Conservation (phyloP, 2,113 vertebrate genomes). For the Australoheros scitulus region DNA sequence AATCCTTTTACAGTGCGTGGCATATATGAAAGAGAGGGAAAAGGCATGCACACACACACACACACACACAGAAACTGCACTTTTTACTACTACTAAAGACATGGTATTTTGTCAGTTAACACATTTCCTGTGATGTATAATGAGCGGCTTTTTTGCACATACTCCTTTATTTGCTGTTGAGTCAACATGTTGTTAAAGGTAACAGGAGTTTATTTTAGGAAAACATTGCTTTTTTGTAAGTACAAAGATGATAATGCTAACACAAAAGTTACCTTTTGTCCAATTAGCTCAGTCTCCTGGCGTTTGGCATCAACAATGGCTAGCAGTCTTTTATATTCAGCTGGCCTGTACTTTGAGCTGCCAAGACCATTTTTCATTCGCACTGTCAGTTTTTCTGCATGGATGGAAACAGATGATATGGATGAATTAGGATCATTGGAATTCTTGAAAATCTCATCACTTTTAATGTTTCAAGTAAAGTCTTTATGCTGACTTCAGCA, state of each 20-base stretch:
- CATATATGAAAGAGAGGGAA: constrained; percentile 9
- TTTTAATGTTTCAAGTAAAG: constrained; percentile 42
- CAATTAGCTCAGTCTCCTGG: constrained; percentile 78
- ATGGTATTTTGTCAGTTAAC: constrained; percentile 28
- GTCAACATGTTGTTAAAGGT: constrained; percentile 5
- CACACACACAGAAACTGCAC: neutral
- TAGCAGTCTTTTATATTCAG: constrained; percentile 83
- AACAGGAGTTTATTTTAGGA: constrained; percentile 23
- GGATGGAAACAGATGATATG: constrained; percentile 60
- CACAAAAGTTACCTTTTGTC: constrained; percentile 84
- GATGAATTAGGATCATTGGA: constrained; percentile 48
- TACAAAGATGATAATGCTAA: constrained; percentile 4
- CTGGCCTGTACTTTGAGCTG: constrained; percentile 83
- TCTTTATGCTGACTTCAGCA: constrained; percentile 60
- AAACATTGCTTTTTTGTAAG: constrained; percentile 23
- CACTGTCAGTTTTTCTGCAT: constrained; percentile 79
- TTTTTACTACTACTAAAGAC: constrained; percentile 8
- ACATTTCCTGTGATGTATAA: constrained; percentile 14
- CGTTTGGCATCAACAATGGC: constrained; percentile 84
- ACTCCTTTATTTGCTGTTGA: constrained; percentile 27
- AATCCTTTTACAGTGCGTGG: constrained; percentile 37
- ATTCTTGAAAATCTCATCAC: constrained; percentile 44
- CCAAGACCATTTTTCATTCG: constrained; percentile 78
- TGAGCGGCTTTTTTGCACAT: neutral
- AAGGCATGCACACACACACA: constrained; percentile 5